Base-by-base conservation (phyloP, 2,797 vertebrate genomes). In the Melanotaenia trifasciata region DNA sequence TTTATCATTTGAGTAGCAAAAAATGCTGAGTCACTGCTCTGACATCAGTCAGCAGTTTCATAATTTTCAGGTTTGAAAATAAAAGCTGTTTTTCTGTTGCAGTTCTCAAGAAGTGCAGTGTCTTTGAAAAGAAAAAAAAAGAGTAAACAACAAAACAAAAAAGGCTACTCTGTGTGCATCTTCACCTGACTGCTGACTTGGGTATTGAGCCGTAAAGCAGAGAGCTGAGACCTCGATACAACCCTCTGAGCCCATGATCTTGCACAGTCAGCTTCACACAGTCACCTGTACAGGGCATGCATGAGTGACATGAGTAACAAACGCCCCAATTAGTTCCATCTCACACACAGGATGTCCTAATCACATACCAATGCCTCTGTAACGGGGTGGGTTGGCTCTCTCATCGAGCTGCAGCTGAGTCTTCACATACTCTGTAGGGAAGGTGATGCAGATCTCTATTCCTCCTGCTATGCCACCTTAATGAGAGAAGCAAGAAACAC, bases 171-270 rank as follows among this genome's bases (percentile, higher is more conserved):
- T 30, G 30, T 30, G 30, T 30, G 66, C 54, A 32, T 74, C 64
- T 64, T 89, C 86, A 96, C 95, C 95, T 94, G 76, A 96, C 92
- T 51, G 94, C 95, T 76, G 95, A 94, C 78, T 96, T 96, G 35
- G 95, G 93, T 82, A 96, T 95, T n/a, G 95, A 95, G 66, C 94
- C 94, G 24, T 94, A 94, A 3, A 96, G 92, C 76, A 95, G 83
- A 40, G 95, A 94, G 91, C 95, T 95, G 57, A 96, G 93, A 12
- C 94, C 95, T 75, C 95, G 90, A 67, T 95, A 95, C 71, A 95
- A 86, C n/a, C 94, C 95, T 87, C 93, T 89, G 57, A 95, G 89
- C 3, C 95, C 93, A n/a, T 95, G 94, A 72, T 95, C 92, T 86
- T 95, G 94, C 74, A 96, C 91, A 0, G 94, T 96, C 84, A 96